Evolutionary conservation across 2,888 invertebrate species (phyloP).

Genomic region (Catocala sponsa): DNA sequence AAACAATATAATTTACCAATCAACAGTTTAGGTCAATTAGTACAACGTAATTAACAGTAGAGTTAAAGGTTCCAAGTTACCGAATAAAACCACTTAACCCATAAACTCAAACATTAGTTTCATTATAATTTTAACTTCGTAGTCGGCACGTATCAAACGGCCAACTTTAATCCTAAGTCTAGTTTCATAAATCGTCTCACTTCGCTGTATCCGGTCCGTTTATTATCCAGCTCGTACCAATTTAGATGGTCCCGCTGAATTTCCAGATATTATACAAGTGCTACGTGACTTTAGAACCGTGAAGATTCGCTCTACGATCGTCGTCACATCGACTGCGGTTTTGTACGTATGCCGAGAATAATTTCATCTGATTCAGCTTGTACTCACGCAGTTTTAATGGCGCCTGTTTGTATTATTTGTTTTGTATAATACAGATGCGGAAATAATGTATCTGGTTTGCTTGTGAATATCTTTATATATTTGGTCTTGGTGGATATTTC

Average conservation of each 20-base stretch:
- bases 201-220: slow-evolving; percentile 67
- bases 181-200: slow-evolving; percentile 67
- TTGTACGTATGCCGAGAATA: slow-evolving; percentile 51
- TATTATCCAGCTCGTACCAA: slow-evolving; percentile 71
- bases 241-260: slow-evolving; percentile 70
- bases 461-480: too few species aligned
- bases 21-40: too few species aligned
- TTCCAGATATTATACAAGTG: slow-evolving; percentile 69
- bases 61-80: too few species aligned
- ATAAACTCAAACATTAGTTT: slow-evolving; percentile 27
- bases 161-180: slow-evolving; percentile 57
- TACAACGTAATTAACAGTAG: too few species aligned
- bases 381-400: slow-evolving; percentile 13
- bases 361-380: slow-evolving; percentile 51
- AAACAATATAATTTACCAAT: too few species aligned
- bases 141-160: slow-evolving; percentile 48
- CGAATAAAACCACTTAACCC: too few species aligned
- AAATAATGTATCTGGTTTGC: too few species aligned
- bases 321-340: slow-evolving; percentile 63
- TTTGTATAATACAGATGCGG: too few species aligned
- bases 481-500: too few species aligned
- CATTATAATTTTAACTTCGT: slow-evolving; percentile 47
- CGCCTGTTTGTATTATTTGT: neutral
- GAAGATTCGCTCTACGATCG: slow-evolving; percentile 52
- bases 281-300: slow-evolving; percentile 71